Evolutionary conservation across 2,888 invertebrate species (phyloP).

Genomic region (Empis livida): DNA sequence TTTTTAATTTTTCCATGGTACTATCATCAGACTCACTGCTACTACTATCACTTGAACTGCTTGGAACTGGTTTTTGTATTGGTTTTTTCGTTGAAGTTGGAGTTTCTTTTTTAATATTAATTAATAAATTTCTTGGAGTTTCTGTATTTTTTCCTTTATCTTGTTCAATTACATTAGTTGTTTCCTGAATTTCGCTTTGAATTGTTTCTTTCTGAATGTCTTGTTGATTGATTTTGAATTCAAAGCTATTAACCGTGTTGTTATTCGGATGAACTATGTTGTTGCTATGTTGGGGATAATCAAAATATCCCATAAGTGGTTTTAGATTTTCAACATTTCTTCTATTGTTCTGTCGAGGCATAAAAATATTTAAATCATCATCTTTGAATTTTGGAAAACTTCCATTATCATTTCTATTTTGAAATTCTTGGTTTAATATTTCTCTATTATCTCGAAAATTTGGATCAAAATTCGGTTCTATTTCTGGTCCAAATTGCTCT

Average conservation of each 20-base stretch:
- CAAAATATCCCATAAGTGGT: too few species aligned
- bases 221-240: neutral
- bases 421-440: neutral
- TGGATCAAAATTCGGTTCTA: neutral
- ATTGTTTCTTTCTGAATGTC: conserved; percentile 8
- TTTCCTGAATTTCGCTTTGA: too few species aligned
- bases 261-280: too few species aligned
- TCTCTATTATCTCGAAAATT: conserved; percentile 4
- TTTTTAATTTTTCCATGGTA: too few species aligned
- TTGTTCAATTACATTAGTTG: neutral
- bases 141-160: conserved; percentile 8
- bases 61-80: neutral
- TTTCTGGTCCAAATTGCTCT: neutral
- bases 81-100: conserved; percentile 1
- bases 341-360: neutral
- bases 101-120: conserved; percentile 5
- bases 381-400: too few species aligned
- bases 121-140: neutral
- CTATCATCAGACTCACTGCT: too few species aligned
- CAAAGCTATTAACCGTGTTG: neutral
- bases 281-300: too few species aligned
- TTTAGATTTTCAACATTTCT: neutral
- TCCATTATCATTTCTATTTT: neutral
- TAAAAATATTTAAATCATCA: too few species aligned
- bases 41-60: too few species aligned